A percentile compares a stretch with the other conserved stretches of the same genome.
phyloP scores from a whole-genome alignment of 2,113 vertebrate species.

The Ranitomeya imitator region DNA sequence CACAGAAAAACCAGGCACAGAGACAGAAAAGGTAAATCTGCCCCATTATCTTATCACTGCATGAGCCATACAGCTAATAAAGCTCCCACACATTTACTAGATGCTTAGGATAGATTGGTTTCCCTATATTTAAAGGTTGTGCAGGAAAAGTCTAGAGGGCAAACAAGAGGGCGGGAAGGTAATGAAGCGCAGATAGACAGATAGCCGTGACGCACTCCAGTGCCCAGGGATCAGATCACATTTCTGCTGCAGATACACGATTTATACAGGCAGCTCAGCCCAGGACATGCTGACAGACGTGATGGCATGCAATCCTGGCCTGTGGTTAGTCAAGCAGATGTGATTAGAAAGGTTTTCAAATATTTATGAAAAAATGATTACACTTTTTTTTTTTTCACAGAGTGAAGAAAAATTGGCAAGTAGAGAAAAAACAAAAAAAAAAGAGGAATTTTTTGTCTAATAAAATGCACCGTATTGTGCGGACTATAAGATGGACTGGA shows the following conservation, averaged over 20 bases:
- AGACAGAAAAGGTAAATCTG: too few relatives aligned
- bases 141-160: background rate
- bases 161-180: background rate
- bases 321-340: too few relatives aligned
- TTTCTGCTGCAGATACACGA: background rate
- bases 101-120: background rate
- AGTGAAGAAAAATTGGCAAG: too few relatives aligned
- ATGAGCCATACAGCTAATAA: background rate
- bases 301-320: background rate
- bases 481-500: too few relatives aligned
- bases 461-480: too few relatives aligned
- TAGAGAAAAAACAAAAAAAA: too few relatives aligned
- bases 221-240: background rate
- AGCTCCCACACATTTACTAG: background rate
- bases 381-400: too few relatives aligned
- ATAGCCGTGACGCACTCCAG: conserved; percentile 9
- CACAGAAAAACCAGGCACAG: too few relatives aligned
- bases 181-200: background rate
- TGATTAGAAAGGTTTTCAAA: too few relatives aligned
- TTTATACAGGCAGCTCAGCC: background rate
- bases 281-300: background rate
- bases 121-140: background rate
- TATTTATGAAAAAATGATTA: too few relatives aligned
- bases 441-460: too few relatives aligned
- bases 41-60: background rate